Percentiles rank a stretch among this genome's conserved stretches.
Evolutionary conservation across 2,888 invertebrate species (phyloP).

Genomic region (Heteromyza rotundicornis): DNA sequence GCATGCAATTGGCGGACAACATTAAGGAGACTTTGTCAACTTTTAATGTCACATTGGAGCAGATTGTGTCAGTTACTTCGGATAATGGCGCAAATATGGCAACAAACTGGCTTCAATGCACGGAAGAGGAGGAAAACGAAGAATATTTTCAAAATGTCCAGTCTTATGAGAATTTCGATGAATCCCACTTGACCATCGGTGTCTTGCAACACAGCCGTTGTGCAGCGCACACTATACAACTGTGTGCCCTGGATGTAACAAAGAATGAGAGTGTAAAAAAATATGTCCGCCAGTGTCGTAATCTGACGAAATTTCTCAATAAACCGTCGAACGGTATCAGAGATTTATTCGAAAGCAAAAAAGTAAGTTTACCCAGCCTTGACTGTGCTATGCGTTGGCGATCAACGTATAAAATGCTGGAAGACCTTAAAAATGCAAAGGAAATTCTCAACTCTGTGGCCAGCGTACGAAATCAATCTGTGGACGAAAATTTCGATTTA

Average conservation of each 20-base stretch:
- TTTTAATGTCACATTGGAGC: conserved; percentile 25
- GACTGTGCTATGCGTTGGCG: neutral
- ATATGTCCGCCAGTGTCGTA: conserved; percentile 20
- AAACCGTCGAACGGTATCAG: neutral
- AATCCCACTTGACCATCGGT: neutral
- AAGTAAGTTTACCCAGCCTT: neutral
- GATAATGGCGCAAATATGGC: conserved; percentile 29
- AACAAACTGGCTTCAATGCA: conserved; percentile 17
- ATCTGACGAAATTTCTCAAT: conserved; percentile 21
- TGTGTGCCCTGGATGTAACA: conserved; percentile 26
- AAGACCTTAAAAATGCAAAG: conserved; percentile 10
- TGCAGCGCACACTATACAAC: conserved; percentile 29
- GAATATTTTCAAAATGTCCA: conserved; percentile 13
- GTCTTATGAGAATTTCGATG: neutral
- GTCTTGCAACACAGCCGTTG: conserved; percentile 24
- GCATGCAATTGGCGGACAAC: conserved; percentile 20
- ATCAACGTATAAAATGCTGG: neutral
- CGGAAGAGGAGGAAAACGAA: conserved; percentile 10
- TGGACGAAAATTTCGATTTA: conserved; percentile 16
- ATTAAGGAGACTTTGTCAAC: conserved; percentile 22
- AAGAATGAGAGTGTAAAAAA: conserved; percentile 16
- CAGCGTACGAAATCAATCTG: conserved; percentile 9
- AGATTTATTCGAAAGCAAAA: neutral
- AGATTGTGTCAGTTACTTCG: conserved; percentile 28
- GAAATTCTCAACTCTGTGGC: conserved; percentile 19